Base-by-base conservation (phyloP, 2,113 vertebrate genomes). In the Callocephalon fimbriatum region DNA sequence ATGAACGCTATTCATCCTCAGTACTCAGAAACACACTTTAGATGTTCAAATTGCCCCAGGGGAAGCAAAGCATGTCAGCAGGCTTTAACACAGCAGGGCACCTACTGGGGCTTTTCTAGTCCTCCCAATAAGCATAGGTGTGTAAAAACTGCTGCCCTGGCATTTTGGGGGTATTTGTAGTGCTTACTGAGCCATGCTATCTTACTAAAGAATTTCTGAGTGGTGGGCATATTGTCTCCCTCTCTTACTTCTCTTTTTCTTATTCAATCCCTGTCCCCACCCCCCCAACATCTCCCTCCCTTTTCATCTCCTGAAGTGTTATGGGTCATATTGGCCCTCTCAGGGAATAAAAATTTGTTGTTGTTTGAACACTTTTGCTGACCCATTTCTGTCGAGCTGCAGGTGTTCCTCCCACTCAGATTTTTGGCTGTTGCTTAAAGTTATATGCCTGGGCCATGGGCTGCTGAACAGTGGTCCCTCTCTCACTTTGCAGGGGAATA, bases 381-480 rank as follows among this genome's bases (percentile, higher is more conserved):
- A 92, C 71, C 78, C 27, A 62, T 93, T 92, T 82, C 74, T 82
- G 37, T 32, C 61, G 48, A 92, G 79, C 72, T 93, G 95, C 93
- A 94, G 86, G 71, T 93, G 86, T 95, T 96, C 88, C 82, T 96
- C 88, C 82, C 62, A 86, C 82, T 90, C 71, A 90, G 74, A 92
- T 66, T 79, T 96, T 93, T 97, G 88, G 71, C 94, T 73, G 44
- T 21, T 6, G 2, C 91, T 88, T 45, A 70, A 92, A 95, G 44
- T 37, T 92, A 9, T 47, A 51, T 83, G 85, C 62, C 71, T 96
- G 66, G 58, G 50, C 70, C 78, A 40, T 32, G 48, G 94, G 48
- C 37, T 94, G 77, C 50, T 79, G 78, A 88, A 86, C 12, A 93
- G 92, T 75, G 71, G 70, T 73, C 58, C 48, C 71, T 86, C 73